Conservation (phyloP, 1,140 invertebrate species). For the Sweltsa coloradensis region DNA sequence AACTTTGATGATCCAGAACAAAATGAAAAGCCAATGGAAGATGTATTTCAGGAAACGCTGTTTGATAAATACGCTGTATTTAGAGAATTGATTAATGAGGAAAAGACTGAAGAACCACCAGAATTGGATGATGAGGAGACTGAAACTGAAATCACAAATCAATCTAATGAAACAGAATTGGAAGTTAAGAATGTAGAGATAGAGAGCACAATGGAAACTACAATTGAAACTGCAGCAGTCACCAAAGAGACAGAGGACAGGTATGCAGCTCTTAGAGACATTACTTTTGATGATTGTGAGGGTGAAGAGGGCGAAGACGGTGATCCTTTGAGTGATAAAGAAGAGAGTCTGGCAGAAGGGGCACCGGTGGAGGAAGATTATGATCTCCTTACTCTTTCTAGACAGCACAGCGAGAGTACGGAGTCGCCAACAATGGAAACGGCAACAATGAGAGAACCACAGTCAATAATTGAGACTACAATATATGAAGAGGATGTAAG, state of each 20-base stretch:
- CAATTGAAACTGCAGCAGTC: not conserved
- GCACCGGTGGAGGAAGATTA: slow-evolving; percentile 17
- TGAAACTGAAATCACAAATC: not conserved
- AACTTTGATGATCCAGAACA: slow-evolving; percentile 18
- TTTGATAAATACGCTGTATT: slow-evolving; percentile 76
- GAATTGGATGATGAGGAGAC: not conserved
- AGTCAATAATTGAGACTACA: slow-evolving; percentile 23
- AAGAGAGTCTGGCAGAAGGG: slow-evolving; percentile 11
- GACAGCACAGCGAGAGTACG: slow-evolving; percentile 22
- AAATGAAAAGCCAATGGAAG: slow-evolving; percentile 9
- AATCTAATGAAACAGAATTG: no score
- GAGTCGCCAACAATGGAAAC: slow-evolving; percentile 20
- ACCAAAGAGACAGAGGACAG: slow-evolving; percentile 33
- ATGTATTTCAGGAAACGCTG: slow-evolving; percentile 25
- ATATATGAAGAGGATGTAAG: slow-evolving; percentile 23
- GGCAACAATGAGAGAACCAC: slow-evolving; percentile 18
- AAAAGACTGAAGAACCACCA: slow-evolving; percentile 47
- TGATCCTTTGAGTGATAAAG: slow-evolving; percentile 10
- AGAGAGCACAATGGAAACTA: not conserved
- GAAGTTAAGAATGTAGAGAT: slow-evolving; percentile 1
- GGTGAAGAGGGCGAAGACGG: slow-evolving; percentile 29
- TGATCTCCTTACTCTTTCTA: slow-evolving; percentile 19
- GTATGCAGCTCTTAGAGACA: slow-evolving; percentile 57
- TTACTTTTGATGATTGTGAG: slow-evolving; percentile 42
- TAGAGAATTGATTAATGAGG: slow-evolving; percentile 59